phyloP scores from a whole-genome alignment of 2,888 invertebrate species.

The Tipula unca region DNA sequence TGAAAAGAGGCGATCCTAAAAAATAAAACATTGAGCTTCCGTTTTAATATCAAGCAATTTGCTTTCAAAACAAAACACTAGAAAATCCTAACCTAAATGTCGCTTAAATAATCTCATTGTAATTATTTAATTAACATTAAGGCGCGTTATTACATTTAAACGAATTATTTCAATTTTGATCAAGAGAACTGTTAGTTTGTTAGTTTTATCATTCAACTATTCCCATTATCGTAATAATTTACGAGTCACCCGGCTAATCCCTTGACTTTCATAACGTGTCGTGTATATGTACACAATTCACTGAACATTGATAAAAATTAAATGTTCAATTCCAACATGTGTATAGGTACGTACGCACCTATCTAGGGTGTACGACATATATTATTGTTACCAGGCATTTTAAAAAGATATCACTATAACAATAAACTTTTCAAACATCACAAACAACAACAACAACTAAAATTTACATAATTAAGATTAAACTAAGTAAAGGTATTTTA shows the following conservation, averaged over 20 bases:
- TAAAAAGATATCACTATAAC: neutral
- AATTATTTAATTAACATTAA: no score
- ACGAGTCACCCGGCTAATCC: neutral
- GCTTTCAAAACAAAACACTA: no score
- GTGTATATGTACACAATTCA: no score
- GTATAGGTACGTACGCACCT: neutral
- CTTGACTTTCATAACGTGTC: neutral
- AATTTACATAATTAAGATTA: slow-evolving; percentile 8
- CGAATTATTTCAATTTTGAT: no score
- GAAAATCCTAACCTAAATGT: no score
- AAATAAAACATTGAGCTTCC: no score
- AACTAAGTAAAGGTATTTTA: neutral
- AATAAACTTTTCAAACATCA: neutral
- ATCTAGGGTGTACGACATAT: neutral
- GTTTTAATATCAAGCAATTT: no score
- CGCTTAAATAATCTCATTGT: no score
- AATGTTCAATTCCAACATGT: neutral
- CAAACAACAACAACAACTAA: neutral
- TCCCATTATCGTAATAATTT: neutral
- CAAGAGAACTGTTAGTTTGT: no score
- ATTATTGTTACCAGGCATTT: neutral
- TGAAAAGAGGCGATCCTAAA: no score
- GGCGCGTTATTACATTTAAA: no score
- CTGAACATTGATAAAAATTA: neutral
- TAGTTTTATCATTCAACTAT: no score